phyloP scores from a whole-genome alignment of 2,888 invertebrate genomes.

The Operophtera brumata region DNA sequence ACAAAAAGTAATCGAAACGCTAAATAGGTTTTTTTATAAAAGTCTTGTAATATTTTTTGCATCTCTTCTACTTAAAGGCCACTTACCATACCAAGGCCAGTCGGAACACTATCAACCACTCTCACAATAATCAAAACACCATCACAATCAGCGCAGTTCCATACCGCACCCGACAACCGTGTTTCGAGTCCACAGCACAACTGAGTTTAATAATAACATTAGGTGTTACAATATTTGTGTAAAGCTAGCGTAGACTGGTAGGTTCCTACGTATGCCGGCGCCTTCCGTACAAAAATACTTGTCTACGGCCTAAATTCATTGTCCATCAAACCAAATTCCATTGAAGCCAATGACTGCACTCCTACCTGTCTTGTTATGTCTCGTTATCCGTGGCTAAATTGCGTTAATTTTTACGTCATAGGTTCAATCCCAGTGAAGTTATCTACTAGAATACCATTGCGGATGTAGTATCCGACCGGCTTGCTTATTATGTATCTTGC shows the following conservation, averaged over 20 bases:
- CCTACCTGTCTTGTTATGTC: not conserved
- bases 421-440: too few species aligned
- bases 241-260: slow-evolving; percentile 12
- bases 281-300: slow-evolving; percentile 16
- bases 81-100: too few species aligned
- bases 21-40: too few species aligned
- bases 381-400: too few species aligned
- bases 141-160: slow-evolving; percentile 20
- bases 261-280: not conserved
- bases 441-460: too few species aligned
- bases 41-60: too few species aligned
- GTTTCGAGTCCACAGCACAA: slow-evolving; percentile 49
- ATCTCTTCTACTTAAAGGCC: too few species aligned
- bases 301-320: slow-evolving; percentile 17
- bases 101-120: not conserved
- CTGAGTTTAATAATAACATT: slow-evolving; percentile 76
- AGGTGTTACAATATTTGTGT: slow-evolving; percentile 66
- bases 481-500: too few species aligned
- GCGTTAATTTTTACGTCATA: too few species aligned
- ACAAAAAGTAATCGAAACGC: too few species aligned
- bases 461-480: too few species aligned
- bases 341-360: slow-evolving; percentile 1
- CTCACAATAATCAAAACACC: slow-evolving; percentile 19
- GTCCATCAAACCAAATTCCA: slow-evolving; percentile 1
- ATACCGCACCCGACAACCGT: slow-evolving; percentile 26